These are phyloP conservation scores for Globia sparganii DNA, from an alignment of 2,888 invertebrate genomes.

Conservation along the genomic window DNA sequence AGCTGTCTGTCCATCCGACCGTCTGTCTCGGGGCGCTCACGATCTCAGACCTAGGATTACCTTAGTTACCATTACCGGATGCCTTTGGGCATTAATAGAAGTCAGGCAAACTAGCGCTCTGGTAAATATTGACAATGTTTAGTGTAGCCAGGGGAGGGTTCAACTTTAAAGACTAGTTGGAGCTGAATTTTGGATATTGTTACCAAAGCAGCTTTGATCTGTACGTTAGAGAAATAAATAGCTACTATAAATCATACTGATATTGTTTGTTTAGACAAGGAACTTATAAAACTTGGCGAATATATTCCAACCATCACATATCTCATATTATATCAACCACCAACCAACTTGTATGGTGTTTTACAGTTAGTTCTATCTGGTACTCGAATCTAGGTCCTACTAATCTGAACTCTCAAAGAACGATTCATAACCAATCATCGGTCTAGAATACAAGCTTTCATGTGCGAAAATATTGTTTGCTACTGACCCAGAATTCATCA, in stretches of 20 bases:
- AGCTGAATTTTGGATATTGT: slow-evolving; percentile 39
- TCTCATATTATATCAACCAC: too few species aligned
- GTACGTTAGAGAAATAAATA: slow-evolving; percentile 9
- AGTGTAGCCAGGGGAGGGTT: slow-evolving; percentile 19
- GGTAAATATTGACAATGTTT: slow-evolving; percentile 59
- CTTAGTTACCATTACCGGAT: slow-evolving; percentile 61
- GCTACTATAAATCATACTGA: not conserved
- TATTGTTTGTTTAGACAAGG: not conserved
- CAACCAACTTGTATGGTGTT: too few species aligned
- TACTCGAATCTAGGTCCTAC: not conserved
- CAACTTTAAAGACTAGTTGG: slow-evolving; percentile 32
- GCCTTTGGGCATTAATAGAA: slow-evolving; percentile 65
- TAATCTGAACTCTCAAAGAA: not conserved
- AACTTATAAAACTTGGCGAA: not conserved
- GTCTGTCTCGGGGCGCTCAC: slow-evolving; percentile 67
- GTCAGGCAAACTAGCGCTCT: slow-evolving; percentile 41
- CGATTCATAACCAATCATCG: not conserved
- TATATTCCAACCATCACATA: not conserved
- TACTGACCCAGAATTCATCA: not conserved
- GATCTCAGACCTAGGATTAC: slow-evolving; percentile 71
- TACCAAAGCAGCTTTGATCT: slow-evolving; percentile 21
- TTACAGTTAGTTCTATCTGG: not conserved
- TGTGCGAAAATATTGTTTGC: not conserved
- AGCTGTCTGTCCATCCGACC: slow-evolving; percentile 61
- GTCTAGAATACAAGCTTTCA: not conserved